phyloP scores from a whole-genome alignment of 2,888 invertebrate species.

The Phoronis australis region DNA sequence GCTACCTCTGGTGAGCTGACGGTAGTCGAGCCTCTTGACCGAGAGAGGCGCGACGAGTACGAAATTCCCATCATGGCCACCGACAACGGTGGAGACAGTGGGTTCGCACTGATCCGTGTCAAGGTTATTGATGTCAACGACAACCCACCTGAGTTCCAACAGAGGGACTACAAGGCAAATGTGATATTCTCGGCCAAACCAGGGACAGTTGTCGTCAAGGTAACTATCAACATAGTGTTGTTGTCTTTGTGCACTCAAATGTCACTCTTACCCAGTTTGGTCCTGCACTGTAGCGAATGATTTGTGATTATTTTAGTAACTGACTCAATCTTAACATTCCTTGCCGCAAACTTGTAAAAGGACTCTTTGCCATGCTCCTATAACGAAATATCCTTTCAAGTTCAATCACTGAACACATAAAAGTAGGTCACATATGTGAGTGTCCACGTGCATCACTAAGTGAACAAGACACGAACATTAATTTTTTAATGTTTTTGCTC shows the following conservation, averaged over 20 bases:
- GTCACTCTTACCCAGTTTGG: no score
- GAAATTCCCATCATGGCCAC: conserved; percentile 46
- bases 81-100: conserved; percentile 51
- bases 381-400: no score
- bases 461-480: no score
- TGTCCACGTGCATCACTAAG: no score
- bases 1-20: conserved; percentile 48
- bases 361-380: no score
- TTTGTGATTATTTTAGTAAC: no score
- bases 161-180: conserved; percentile 44
- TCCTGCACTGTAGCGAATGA: no score
- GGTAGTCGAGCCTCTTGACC: conserved; percentile 68
- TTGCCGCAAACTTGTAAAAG: no score
- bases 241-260: background rate
- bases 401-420: no score
- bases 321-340: no score
- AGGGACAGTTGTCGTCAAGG: conserved; percentile 38
- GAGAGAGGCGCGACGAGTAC: conserved; percentile 61
- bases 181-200: conserved; percentile 35
- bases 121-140: conserved; percentile 49
- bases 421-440: no score
- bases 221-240: conserved; percentile 10
- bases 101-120: conserved; percentile 33
- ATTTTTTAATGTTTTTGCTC: no score
- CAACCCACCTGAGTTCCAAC: conserved; percentile 47